Percentiles rank a stretch among this genome's conserved stretches.
phyloP scores from a whole-genome alignment of 2,888 invertebrate species.

The Scaptomyza caliginosa region DNA sequence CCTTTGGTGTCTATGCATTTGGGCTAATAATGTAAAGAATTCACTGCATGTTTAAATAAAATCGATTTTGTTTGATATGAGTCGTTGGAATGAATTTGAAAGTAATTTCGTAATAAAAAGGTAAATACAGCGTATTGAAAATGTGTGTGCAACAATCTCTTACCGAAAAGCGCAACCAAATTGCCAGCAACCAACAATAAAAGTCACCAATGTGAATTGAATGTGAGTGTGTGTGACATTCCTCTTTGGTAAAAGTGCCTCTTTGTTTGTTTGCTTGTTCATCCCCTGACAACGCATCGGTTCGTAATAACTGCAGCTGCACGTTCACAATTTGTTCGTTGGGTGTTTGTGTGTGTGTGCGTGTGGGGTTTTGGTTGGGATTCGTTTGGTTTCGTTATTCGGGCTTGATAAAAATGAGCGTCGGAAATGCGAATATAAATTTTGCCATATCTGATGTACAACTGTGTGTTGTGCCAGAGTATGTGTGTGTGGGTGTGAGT shows the following conservation, averaged over 20 bases:
- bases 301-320: constrained; percentile 64
- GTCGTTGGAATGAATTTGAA: constrained; percentile 37
- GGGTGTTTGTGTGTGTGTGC: constrained; percentile 24
- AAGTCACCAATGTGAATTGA: constrained; percentile 36
- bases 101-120: constrained; percentile 42
- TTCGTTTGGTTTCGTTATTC: constrained; percentile 30
- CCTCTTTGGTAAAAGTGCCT: constrained; percentile 37
- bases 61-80: constrained; percentile 6
- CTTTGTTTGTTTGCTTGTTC: constrained; percentile 38
- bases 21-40: too few species aligned
- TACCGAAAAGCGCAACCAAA: constrained; percentile 54
- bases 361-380: constrained; percentile 32
- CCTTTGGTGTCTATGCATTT: too few species aligned
- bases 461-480: constrained; percentile 28
- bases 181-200: constrained; percentile 40
- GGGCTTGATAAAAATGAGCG: constrained; percentile 76
- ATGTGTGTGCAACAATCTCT: constrained; percentile 38
- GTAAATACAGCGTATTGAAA: constrained; percentile 41
- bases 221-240: constrained; percentile 40
- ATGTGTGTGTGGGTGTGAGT: constrained; percentile 11
- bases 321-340: constrained; percentile 74
- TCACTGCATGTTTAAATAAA: too few species aligned
- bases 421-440: constrained; percentile 83
- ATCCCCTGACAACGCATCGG: constrained; percentile 4
- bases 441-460: constrained; percentile 82